Percentiles rank a stretch among this genome's conserved stretches.
Evolutionary conservation across 1,140 invertebrate species (phyloP).

Genomic region (Coptotermes formosanus): DNA sequence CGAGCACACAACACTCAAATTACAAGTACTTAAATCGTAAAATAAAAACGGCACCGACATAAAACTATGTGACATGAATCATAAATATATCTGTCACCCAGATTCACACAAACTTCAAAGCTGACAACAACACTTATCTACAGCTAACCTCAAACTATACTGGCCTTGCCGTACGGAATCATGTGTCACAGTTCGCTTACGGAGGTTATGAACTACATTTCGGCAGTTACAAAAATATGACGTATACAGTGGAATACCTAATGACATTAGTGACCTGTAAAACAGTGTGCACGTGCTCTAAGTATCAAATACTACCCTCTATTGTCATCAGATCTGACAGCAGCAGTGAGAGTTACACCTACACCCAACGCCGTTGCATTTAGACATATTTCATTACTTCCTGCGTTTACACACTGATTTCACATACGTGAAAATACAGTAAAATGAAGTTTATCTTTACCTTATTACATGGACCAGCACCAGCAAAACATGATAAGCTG

Average conservation of each 20-base stretch:
- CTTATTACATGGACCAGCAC: slow-evolving; percentile 27
- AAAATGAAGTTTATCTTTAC: not conserved
- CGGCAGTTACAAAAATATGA: not conserved
- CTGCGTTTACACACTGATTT: not conserved
- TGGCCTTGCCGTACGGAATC: not conserved
- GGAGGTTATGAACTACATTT: not conserved
- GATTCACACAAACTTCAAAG: not conserved
- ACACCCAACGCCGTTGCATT: not conserved
- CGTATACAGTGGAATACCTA: not conserved
- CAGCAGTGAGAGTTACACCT: not conserved
- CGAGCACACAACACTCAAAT: not conserved
- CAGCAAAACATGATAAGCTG: slow-evolving; percentile 22
- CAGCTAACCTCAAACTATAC: not conserved
- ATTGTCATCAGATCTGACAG: not conserved
- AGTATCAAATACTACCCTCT: not conserved
- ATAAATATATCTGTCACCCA: not conserved
- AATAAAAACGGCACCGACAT: not conserved
- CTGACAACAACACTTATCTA: not conserved
- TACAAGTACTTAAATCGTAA: not conserved
- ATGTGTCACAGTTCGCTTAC: not conserved
- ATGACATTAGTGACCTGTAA: not conserved
- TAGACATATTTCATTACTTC: not conserved
- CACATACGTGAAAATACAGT: not conserved
- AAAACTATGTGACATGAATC: not conserved
- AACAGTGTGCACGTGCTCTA: not conserved